Percentiles rank a stretch among this genome's conserved stretches.
Evolutionary conservation across 2,113 vertebrate species (phyloP).

Genomic region (Lepisosteus osseus): DNA sequence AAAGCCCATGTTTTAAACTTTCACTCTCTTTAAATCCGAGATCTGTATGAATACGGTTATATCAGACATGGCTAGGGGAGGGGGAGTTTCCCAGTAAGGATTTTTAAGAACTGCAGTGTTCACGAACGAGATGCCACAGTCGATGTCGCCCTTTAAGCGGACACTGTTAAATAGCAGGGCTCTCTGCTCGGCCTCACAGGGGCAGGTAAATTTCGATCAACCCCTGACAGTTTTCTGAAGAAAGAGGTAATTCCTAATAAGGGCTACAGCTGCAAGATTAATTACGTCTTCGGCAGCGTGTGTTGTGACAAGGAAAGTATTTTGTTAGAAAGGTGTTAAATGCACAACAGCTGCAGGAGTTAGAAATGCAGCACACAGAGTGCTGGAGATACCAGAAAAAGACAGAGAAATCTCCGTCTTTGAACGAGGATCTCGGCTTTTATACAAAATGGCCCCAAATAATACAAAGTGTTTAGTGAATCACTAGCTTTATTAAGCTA

Average conservation of each 20-base stretch:
- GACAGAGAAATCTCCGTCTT: neutral
- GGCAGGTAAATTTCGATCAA: neutral
- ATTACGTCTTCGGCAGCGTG: too few relatives aligned
- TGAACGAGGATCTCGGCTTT: constrained; percentile 6
- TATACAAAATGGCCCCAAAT: constrained; percentile 30
- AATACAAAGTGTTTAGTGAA: constrained; percentile 7
- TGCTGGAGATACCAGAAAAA: constrained; percentile 12
- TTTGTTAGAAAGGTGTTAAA: neutral
- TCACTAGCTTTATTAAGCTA: neutral
- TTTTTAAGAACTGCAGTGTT: too few relatives aligned
- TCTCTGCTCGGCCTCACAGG: too few relatives aligned
- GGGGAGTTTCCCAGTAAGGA: too few relatives aligned
- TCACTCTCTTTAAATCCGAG: too few relatives aligned
- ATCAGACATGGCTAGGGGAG: too few relatives aligned
- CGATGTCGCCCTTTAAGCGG: too few relatives aligned
- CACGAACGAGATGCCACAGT: too few relatives aligned
- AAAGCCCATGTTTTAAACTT: neutral
- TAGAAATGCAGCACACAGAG: constrained; percentile 9
- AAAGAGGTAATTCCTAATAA: neutral
- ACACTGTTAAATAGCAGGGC: too few relatives aligned
- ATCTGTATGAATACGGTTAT: too few relatives aligned
- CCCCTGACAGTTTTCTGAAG: neutral
- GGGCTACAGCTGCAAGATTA: too few relatives aligned
- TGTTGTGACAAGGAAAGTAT: too few relatives aligned
- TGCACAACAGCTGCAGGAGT: constrained; percentile 24